These are phyloP conservation scores for Phalacrocorax brasilianus DNA, from an alignment of 2,113 vertebrate genomes.

Conservation along the genomic window DNA sequence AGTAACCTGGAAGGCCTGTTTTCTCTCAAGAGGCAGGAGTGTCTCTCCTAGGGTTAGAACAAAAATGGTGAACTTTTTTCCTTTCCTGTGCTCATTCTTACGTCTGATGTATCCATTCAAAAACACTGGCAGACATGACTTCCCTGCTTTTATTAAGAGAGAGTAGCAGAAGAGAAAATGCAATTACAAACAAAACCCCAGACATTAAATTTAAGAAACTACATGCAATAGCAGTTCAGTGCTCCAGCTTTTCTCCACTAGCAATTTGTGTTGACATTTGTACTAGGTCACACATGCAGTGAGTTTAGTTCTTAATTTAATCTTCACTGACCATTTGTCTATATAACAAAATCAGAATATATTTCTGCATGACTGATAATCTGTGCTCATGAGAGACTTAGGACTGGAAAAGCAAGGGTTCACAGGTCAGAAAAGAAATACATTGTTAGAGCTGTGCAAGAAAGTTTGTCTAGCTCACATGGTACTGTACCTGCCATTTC, in stretches of 20 bases:
- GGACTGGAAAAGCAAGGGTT: not conserved
- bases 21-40: not conserved
- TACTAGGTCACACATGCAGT: not conserved
- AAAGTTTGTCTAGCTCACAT: not conserved
- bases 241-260: not conserved
- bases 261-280: not conserved
- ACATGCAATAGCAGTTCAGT: not conserved
- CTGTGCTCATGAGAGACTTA: not conserved
- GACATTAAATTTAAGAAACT: not conserved
- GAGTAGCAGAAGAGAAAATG: not conserved
- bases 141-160: not conserved
- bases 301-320: slow-evolving; percentile 7
- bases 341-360: not conserved
- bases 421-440: not conserved
- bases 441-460: not conserved
- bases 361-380: not conserved
- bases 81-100: not conserved
- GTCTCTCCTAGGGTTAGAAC: not conserved
- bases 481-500: not conserved
- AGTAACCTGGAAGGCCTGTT: not conserved
- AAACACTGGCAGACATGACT: not conserved
- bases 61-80: not conserved
- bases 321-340: not conserved
- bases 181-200: not conserved
- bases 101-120: not conserved